Percentiles rank a stretch among this genome's conserved stretches.
These are phyloP conservation scores for Ceratotherium simum DNA, from an alignment of 2,113 vertebrate genomes.

Conservation along the genomic window DNA sequence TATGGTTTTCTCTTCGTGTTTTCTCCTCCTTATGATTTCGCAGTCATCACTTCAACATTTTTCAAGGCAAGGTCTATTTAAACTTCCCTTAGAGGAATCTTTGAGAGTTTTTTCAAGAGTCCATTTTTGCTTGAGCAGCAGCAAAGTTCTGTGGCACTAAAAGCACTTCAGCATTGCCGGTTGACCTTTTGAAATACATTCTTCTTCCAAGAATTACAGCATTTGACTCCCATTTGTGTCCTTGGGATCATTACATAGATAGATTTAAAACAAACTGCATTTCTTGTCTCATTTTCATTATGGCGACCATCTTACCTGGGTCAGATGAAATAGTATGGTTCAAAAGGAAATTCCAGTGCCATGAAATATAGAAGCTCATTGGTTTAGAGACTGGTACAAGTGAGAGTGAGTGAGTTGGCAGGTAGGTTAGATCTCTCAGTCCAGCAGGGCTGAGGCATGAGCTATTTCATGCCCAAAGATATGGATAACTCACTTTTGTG, in stretches of 20 bases:
- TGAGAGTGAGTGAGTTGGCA: neutral
- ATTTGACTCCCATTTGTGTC: neutral
- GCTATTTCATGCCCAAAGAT: neutral
- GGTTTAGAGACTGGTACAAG: neutral
- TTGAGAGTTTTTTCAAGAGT: neutral
- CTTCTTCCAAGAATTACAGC: neutral
- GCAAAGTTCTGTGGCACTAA: neutral
- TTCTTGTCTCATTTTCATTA: slow-evolving; percentile 27
- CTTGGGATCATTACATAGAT: neutral
- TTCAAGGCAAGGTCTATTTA: neutral
- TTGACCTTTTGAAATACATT: neutral
- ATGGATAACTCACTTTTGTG: neutral
- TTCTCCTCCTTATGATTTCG: neutral
- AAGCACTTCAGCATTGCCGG: neutral
- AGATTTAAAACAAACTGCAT: neutral
- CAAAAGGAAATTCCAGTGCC: neutral
- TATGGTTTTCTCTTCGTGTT: neutral
- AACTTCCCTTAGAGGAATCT: neutral
- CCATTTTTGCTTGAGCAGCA: neutral
- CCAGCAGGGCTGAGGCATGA: neutral
- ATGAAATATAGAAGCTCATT: neutral
- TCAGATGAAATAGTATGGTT: neutral
- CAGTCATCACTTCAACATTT: neutral
- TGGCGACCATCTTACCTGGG: accelerated
- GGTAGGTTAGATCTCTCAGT: neutral